Conservation (phyloP, 2,888 invertebrate genomes). For the Harpagoxenus sublaevis region DNA sequence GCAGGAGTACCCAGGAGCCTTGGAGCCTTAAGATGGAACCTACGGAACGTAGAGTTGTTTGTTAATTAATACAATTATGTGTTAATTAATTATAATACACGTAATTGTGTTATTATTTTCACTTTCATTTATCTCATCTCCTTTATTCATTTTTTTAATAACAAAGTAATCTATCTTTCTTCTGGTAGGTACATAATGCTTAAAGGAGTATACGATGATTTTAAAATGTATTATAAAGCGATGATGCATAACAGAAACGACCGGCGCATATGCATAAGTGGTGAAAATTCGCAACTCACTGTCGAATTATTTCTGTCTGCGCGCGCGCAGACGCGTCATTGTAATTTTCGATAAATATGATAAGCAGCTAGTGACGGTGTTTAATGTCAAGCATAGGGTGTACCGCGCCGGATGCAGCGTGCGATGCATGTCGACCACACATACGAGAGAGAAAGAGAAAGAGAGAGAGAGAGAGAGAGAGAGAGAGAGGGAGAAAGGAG, state of each 20-base stretch:
- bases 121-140: too few species aligned
- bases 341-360: slow-evolving; percentile 65
- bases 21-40: not conserved
- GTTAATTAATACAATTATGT: not conserved
- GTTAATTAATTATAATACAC: not conserved
- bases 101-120: not conserved
- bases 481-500: not conserved
- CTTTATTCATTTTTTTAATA: not conserved
- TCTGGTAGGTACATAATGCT: not conserved
- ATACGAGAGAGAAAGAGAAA: not conserved
- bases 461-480: not conserved
- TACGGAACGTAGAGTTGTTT: not conserved
- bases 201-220: not conserved
- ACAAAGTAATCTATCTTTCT: not conserved
- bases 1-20: too few species aligned
- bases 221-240: not conserved
- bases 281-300: not conserved
- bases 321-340: slow-evolving; percentile 43
- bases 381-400: slow-evolving; percentile 19
- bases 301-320: not conserved
- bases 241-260: not conserved
- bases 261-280: not conserved
- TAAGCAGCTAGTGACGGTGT: slow-evolving; percentile 19
- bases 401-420: slow-evolving; percentile 17
- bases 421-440: not conserved